These are phyloP conservation scores for Vanacampus margaritifer DNA, from an alignment of 2,113 vertebrate genomes.

Conservation along the genomic window DNA sequence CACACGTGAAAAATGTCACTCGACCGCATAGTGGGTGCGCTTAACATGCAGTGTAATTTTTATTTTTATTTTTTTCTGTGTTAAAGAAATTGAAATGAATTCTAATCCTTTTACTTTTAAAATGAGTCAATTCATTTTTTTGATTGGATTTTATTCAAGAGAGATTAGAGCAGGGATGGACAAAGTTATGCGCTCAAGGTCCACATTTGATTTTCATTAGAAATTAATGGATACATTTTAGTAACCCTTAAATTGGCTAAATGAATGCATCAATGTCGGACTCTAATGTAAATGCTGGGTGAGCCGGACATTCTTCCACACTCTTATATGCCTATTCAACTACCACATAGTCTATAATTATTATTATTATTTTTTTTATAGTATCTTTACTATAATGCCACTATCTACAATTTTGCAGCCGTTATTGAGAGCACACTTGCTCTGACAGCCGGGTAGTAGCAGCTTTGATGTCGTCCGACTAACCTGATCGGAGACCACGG, in stretches of 20 bases:
- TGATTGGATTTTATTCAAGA: not conserved
- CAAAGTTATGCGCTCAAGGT: not conserved
- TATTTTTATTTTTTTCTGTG: not conserved
- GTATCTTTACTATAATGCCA: too few relatives aligned
- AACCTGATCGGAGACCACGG: conserved; percentile 73
- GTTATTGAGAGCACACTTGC: too few relatives aligned
- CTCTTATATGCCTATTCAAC: too few relatives aligned
- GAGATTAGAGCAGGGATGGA: not conserved
- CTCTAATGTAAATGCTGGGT: too few relatives aligned
- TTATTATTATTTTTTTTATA: too few relatives aligned
- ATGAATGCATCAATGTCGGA: too few relatives aligned
- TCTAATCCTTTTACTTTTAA: not conserved
- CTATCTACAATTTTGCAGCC: too few relatives aligned
- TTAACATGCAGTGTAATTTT: not conserved
- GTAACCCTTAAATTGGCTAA: too few relatives aligned
- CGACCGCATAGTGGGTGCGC: not conserved
- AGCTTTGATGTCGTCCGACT: not conserved
- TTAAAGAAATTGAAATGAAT: not conserved
- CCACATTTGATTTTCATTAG: too few relatives aligned
- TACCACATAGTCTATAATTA: too few relatives aligned
- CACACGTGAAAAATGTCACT: not conserved
- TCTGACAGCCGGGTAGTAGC: not conserved
- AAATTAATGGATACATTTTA: too few relatives aligned
- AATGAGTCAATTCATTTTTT: not conserved
- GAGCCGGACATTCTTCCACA: too few relatives aligned